Evolutionary conservation across 1,140 invertebrate species (phyloP), one percentile per base, ranked within the genome.

Genomic region (Chrysomallon squamiferum): DNA sequence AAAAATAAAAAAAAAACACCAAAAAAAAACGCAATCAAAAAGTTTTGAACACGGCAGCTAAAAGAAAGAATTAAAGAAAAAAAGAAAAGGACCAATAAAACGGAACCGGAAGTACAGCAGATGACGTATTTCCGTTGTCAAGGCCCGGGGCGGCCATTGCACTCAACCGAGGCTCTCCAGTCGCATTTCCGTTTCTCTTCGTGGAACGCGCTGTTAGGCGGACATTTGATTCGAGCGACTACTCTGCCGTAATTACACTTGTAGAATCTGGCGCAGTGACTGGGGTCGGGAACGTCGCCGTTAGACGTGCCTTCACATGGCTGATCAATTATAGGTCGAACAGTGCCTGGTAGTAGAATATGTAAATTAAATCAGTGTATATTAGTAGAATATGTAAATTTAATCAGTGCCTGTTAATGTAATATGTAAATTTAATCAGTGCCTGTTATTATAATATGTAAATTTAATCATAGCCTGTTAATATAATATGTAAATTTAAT

Each of bases 171-270:
- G 13, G 68, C 62, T n/a, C 65, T 45, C 73, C 73, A 75, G 58
- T 75, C 73, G 45, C 73, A 75, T 32, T 72, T 72, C 11, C 59
- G 65, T n/a, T 65, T 65, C 25, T 65, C 62, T 6, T 27, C 49
- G 22, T 64, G 66, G 67, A 72, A 75, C 30, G 71, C 71, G 56
- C 71, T 73, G 66, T 69, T 72, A 58, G 60, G 25, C 4, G 73
- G 73, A 41, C 73, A 75, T 15, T 68, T 68, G 63, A 75, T 72
- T 5, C 73, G 50, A 9, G 73, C 73, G 13, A 75, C 73, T 5
- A 75, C 73, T 0, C 73, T 65, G n/a, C 73, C 73, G 52, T 75
- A 70, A 66, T 75, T 75, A 47, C 73, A 75, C 58, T 75, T 75
- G 64, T 73, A 75, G 59, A 75, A 75, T 22, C 73, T 62, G 59